A percentile compares a stretch with the other conserved stretches of the same genome.
Conservation (phyloP, 23 tunicate species). For the Phallusia fumigata region DNA sequence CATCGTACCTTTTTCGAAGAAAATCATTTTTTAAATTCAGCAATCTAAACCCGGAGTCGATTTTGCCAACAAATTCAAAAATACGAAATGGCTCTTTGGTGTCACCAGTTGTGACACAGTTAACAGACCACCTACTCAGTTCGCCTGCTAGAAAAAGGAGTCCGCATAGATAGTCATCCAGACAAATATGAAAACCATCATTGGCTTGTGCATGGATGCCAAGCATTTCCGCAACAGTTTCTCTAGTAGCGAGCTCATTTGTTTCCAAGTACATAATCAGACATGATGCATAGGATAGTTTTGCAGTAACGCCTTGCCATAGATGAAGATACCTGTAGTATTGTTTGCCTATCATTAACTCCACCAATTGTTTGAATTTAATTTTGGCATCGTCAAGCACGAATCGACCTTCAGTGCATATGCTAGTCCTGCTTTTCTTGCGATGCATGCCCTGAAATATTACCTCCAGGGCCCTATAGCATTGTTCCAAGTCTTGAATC, state of each 20-base stretch:
- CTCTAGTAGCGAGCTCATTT: conserved; percentile 20
- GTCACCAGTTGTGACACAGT: conserved; percentile 56
- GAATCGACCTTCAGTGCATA: background rate
- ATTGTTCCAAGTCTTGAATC: conserved; percentile 35
- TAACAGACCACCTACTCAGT: conserved; percentile 54
- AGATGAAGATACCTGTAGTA: conserved; percentile 1
- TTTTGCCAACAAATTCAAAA: conserved; percentile 38
- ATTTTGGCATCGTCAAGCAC: background rate
- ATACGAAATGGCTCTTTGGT: conserved; percentile 24
- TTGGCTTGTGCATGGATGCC: conserved; percentile 33
- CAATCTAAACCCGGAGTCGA: conserved; percentile 49
- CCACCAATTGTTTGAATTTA: background rate
- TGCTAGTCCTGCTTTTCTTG: background rate
- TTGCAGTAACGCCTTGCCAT: conserved; percentile 32
- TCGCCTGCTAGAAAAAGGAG: conserved; percentile 36
- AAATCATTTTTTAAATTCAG: conserved; percentile 63
- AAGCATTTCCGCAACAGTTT: conserved; percentile 27
- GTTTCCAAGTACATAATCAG: conserved; percentile 38
- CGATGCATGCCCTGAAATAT: conserved; percentile 54
- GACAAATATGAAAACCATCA: conserved; percentile 34
- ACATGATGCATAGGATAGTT: conserved; percentile 40
- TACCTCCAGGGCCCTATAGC: conserved; percentile 10
- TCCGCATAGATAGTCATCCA: conserved; percentile 60
- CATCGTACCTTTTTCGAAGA: conserved; percentile 55
- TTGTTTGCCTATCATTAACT: background rate